Percentiles rank a stretch among this genome's conserved stretches.
Evolutionary conservation across 2,888 invertebrate species (phyloP).

Genomic region (Mellilla xanthometata): DNA sequence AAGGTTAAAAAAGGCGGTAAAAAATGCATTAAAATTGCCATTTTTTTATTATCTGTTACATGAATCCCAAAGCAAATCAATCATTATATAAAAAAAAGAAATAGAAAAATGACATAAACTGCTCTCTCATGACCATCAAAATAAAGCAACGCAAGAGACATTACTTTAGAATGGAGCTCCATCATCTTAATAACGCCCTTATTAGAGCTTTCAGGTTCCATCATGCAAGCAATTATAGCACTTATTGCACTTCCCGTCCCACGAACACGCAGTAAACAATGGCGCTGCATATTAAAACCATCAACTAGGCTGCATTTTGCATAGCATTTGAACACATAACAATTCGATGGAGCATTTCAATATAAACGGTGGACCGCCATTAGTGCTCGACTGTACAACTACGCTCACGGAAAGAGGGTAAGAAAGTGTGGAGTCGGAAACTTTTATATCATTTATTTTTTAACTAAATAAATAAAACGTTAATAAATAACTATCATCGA

Average conservation of each 20-base stretch:
- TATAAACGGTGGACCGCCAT: conserved; percentile 71
- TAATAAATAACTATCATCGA: too few relatives aligned
- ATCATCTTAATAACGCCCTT: not conserved
- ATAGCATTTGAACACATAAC: conserved; percentile 51
- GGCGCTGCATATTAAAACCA: conserved; percentile 39
- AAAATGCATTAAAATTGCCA: too few relatives aligned
- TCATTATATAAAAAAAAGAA: too few relatives aligned
- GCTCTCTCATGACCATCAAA: too few relatives aligned
- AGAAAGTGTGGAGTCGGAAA: conserved; percentile 40
- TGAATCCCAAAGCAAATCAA: too few relatives aligned
- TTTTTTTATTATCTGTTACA: too few relatives aligned
- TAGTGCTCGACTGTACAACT: conserved; percentile 55
- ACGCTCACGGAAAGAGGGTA: conserved; percentile 41
- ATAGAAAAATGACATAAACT: too few relatives aligned
- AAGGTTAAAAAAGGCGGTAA: too few relatives aligned
- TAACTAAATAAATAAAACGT: too few relatives aligned
- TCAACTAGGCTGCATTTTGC: conserved; percentile 31
- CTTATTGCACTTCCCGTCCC: conserved; percentile 27
- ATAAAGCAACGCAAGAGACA: too few relatives aligned
- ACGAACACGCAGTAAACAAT: conserved; percentile 32
- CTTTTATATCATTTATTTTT: too few relatives aligned
- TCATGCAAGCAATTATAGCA: conserved; percentile 14
- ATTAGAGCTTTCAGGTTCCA: conserved; percentile 13
- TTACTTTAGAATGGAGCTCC: not conserved
- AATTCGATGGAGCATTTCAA: conserved; percentile 74